Base-by-base conservation (phyloP, 1,140 invertebrate genomes). In the Cherax destructor region DNA sequence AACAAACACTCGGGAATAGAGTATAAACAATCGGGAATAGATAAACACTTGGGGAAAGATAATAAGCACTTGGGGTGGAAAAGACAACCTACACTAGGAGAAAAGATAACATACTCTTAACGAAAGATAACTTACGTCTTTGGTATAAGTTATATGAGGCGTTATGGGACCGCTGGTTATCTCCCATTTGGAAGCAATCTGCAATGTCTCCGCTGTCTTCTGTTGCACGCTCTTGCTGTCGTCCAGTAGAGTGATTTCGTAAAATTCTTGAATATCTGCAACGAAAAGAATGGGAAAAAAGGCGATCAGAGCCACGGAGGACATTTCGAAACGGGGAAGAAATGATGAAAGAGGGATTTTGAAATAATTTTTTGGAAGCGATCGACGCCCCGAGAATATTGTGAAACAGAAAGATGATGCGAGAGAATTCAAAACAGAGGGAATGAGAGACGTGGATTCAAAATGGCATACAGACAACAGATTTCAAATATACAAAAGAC, bases 201-300 rank as follows among this genome's bases (percentile, higher is more conserved):
- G 97, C 93, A 99, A 97, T 59, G 98, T 99, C 95, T 99, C 99
- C 50, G 97, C 97, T 86, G 98, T 99, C 95, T 99, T 99, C 95
- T 99, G 97, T 94, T 99, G 97, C 91, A 98, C 96, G 84, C 97
- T 97, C 95, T 99, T 99, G 78, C 96, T 97, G 94, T 99, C 98
- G 95, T 99, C 98, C 94, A 99, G 96, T 91, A 99, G 96, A 79
- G 98, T 99, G 93, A 99, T 96, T 95, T 99, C 98, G 95, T 99
- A 99, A 95, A 99, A 99, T 95, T 99, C 98, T 96, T 99, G 98
- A 94, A 99, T 99, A 96, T 99, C 99, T 99, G 96, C 30, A 97
- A 97, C 11, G 21, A 83, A 52, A 77, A 41, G 30, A 41, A 41
- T n/a, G 30, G 30, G 72, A 77, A 9, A 61, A 24, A 30, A 72